Evolutionary conservation across 2,888 invertebrate species (phyloP).

Genomic region (Protodeltote pygarga): DNA sequence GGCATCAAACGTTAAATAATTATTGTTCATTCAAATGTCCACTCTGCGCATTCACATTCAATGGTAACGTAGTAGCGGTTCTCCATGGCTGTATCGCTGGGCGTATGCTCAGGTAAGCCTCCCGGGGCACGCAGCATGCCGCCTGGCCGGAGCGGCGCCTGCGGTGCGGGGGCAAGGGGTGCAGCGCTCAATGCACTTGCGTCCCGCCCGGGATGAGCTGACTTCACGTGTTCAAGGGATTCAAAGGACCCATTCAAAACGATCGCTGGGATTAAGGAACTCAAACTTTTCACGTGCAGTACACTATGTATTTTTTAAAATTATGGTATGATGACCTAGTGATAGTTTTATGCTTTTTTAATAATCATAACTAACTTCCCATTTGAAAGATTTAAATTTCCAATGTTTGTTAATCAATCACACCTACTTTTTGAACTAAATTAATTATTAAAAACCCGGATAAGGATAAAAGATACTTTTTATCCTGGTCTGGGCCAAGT

Average conservation of each 20-base stretch:
- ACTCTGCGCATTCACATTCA: slow-evolving; percentile 50
- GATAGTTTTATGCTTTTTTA: too few species aligned
- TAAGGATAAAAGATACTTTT: too few species aligned
- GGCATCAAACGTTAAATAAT: too few species aligned
- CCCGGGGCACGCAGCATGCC: slow-evolving; percentile 50
- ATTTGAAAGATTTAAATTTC: too few species aligned
- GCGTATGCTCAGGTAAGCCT: slow-evolving; percentile 78
- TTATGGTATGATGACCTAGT: not conserved
- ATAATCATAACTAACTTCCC: too few species aligned
- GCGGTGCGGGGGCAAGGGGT: slow-evolving; percentile 35
- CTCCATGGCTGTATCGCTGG: slow-evolving; percentile 67
- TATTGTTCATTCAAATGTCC: too few species aligned
- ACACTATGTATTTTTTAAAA: not conserved
- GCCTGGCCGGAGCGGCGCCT: slow-evolving; percentile 39
- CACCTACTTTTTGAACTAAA: too few species aligned
- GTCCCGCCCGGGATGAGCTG: slow-evolving; percentile 47
- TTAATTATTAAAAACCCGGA: too few species aligned
- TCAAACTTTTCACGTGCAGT: slow-evolving; percentile 1
- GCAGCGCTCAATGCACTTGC: slow-evolving; percentile 70
- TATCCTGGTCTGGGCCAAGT: too few species aligned
- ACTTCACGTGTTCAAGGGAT: slow-evolving; percentile 42
- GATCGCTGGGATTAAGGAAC: slow-evolving; percentile 9
- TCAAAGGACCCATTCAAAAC: slow-evolving; percentile 35
- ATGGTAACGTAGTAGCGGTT: slow-evolving; percentile 72
- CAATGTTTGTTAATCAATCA: too few species aligned